Base-by-base conservation (phyloP, 2,797 vertebrate genomes). In the Fratercula arctica region DNA sequence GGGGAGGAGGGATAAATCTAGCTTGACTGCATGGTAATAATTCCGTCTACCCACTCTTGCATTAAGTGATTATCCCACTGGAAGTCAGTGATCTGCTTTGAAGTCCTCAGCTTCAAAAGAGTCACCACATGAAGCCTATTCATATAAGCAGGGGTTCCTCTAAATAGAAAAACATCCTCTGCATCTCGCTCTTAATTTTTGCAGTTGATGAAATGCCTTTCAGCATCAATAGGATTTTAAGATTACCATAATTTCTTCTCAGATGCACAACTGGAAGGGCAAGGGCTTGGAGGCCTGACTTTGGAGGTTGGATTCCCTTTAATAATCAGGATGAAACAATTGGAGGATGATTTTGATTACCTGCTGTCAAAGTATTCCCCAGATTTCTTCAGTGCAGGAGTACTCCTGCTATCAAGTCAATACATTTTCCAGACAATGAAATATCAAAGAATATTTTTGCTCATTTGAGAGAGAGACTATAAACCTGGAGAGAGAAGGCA, bases 71-170 rank as follows among this genome's bases (percentile, higher is more conserved):
- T 97, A 98, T 97, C 93, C 89, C 84, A 87, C 92, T 97, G 95
- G 93, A 97, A 97, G 92, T 96, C 95, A 95, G 76, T 96, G 93
- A 96, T 97, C 88, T 97, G 79, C 95, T 98, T 98, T 98, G 97
- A 98, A 98, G 96, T 97, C 76, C 72, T 89, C 80, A 90, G 89
- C 96, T 97, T 98, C 96, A 97, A 97, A 98, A 97, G 89, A 95
- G 79, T 97, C 95, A 90, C 95, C 88, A 93, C 89, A 93, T 92
- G 95, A 96, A 96, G 85, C 68, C 95, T 97, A 95, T 97, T 98
- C 96, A 93, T 45, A 94, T 80, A 97, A 97, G 97, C 93, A 91
- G 91, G 51, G 51, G 76, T 96, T 97, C 81, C 60, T 96, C 95
- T 97, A 97, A 95, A 96, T 94, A 97, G 85, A 86, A 96, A 95